phyloP scores from a whole-genome alignment of 53 echinoderm and acorn worm species.

The Actinopyga echinites region DNA sequence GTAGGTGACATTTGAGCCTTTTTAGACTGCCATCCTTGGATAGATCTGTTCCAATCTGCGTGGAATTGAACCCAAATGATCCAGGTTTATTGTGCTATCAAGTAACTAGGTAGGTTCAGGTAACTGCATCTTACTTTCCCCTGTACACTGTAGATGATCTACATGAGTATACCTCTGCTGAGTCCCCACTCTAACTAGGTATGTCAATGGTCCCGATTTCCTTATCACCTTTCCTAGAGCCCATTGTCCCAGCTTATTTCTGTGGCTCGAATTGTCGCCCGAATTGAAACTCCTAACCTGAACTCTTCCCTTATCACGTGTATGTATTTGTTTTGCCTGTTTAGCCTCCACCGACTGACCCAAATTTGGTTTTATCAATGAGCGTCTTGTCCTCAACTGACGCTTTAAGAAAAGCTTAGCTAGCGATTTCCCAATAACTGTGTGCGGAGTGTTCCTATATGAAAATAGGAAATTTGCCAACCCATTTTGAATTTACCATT shows the following conservation, averaged over 20 bases:
- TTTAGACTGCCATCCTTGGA: too few relatives aligned
- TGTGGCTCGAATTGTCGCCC: too few relatives aligned
- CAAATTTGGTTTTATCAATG: background rate
- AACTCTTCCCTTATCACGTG: too few relatives aligned
- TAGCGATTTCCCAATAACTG: background rate
- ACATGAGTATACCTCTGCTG: slow-evolving; percentile 3
- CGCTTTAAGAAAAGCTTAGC: background rate
- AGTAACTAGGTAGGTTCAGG: background rate
- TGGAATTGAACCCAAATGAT: background rate
- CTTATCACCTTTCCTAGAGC: too few relatives aligned
- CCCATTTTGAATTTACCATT: slow-evolving; percentile 2
- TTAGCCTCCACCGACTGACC: too few relatives aligned
- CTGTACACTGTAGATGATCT: background rate
- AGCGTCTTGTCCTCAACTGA: background rate
- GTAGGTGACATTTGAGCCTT: background rate
- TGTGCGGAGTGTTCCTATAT: background rate
- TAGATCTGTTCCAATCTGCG: too few relatives aligned
- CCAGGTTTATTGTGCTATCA: too few relatives aligned
- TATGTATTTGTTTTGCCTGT: too few relatives aligned
- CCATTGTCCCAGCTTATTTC: too few relatives aligned
- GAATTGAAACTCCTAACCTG: too few relatives aligned
- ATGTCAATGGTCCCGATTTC: background rate
- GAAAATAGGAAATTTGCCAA: slow-evolving; percentile 1
- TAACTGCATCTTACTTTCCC: background rate
- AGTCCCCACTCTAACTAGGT: too few relatives aligned